Evolutionary conservation across 1,140 invertebrate species (phyloP), one percentile per base, ranked within the genome.

Genomic region (Drosophila gunungcola): DNA sequence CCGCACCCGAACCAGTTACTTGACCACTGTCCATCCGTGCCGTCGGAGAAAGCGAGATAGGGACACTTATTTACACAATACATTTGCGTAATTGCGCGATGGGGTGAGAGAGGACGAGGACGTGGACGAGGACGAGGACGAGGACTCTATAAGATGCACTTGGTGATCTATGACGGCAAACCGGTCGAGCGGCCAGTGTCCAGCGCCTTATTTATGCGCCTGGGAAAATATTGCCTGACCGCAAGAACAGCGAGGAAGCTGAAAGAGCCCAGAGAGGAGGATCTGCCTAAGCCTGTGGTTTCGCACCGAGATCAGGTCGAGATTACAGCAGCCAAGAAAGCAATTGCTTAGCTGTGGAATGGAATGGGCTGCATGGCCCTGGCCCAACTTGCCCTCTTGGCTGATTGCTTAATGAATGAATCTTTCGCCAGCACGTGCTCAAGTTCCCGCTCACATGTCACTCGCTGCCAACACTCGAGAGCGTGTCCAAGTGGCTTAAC

Each of bases 341-440:
- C 48, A 51, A 10, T 25, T 7, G 29, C 5, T 32, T 32, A 7
- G 29, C 12, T 6, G 42, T 13, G 36, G 4, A 32, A n/a, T 13
- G 36, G 4, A 32, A n/a, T 49, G 51, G 55, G 41, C 0, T 25
- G 13, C 29, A 13, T 2, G 29, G 29, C 29, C 29, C 61, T 67
- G 63, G 63, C 61, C 67, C 64, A 42, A 69, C 60, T 53, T 69
- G 54, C 55, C 74, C 74, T 69, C 53, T 68, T 45, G 13, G 42
- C 74, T 72, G 74, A 78, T 78, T 78, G 76, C 75, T 78, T 63
- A 78, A 78, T 78, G 75, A 78, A 78, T 78, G 74, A 64, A 78
- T 72, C 64, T 58, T 60, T 52, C 74, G 57, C 53, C 48, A 78
- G 75, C 75, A 78, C 75, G 75, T 78, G 75, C 75, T 78, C 67